These are phyloP conservation scores for Strigops habroptila DNA, from an alignment of 2,113 vertebrate species.

Conservation along the genomic window DNA sequence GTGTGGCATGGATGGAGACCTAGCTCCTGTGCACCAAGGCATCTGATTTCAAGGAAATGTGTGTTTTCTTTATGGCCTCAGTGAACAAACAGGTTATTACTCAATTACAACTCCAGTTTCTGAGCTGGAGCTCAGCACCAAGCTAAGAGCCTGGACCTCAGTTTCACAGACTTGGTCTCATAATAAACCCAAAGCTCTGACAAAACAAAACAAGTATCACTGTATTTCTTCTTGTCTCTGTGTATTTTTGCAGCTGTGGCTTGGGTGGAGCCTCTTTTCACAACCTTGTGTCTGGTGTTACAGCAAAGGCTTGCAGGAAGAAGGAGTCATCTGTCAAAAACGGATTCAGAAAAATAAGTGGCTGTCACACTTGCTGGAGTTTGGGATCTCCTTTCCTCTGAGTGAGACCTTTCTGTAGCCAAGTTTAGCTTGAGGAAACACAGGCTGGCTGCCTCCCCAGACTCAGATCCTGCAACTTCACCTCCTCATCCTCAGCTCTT, in stretches of 20 bases:
- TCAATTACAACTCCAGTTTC: not conserved
- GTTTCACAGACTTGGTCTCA: not conserved
- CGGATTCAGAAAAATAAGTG: not conserved
- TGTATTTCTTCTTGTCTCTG: fast-evolving
- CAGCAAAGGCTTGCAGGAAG: not conserved
- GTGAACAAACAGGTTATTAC: not conserved
- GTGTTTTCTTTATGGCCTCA: not conserved
- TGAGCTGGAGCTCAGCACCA: not conserved
- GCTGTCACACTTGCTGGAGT: not conserved
- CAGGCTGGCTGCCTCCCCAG: too few species aligned
- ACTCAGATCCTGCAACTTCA: not conserved
- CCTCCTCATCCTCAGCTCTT: not conserved
- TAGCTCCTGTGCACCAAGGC: fast-evolving
- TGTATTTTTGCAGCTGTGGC: not conserved
- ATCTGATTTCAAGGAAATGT: not conserved
- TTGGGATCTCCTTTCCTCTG: not conserved
- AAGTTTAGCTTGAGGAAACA: not conserved
- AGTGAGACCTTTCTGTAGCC: not conserved
- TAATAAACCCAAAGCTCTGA: not conserved
- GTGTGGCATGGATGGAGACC: not conserved
- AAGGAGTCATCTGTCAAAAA: not conserved
- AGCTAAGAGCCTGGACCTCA: not conserved
- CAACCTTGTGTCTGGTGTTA: not conserved
- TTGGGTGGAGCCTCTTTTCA: not conserved
- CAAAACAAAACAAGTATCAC: fast-evolving